Percentiles rank a stretch among this genome's conserved stretches.
Evolutionary conservation across 2,113 vertebrate species (phyloP).

Genomic region (Elephantulus edwardii): DNA sequence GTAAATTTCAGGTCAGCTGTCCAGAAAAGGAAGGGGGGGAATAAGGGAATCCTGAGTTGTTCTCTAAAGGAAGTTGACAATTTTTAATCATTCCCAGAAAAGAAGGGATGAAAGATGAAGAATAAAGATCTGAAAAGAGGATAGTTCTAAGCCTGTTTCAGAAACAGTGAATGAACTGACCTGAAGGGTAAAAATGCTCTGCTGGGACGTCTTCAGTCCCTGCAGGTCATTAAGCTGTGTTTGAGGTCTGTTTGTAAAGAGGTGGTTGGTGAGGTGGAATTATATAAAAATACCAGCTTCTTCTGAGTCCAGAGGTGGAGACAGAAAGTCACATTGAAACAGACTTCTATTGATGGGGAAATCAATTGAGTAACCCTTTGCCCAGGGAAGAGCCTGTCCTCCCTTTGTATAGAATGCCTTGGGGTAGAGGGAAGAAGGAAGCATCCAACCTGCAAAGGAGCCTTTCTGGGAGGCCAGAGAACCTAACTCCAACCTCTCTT

Average conservation of each 20-base stretch:
- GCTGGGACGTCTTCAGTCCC: neutral
- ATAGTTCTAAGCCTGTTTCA: neutral
- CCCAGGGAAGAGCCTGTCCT: neutral
- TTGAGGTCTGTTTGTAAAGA: neutral
- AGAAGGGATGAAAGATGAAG: neutral
- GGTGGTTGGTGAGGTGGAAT: neutral
- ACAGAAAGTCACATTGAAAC: neutral
- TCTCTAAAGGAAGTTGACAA: neutral
- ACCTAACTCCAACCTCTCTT: neutral
- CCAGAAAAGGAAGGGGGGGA: neutral
- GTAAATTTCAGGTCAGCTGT: neutral
- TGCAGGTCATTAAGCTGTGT: neutral
- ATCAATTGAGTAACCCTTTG: neutral
- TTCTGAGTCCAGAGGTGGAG: neutral
- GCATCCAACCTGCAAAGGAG: neutral
- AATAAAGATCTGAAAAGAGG: neutral
- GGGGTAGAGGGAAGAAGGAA: neutral
- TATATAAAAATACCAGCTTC: neutral
- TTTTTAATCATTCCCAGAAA: neutral
- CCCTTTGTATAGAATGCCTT: neutral
- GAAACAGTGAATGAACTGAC: neutral
- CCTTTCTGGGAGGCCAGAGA: neutral
- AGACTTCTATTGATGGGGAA: conserved; percentile 6
- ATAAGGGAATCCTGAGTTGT: neutral
- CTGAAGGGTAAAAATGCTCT: neutral